phyloP scores from a whole-genome alignment of 2,797 vertebrate species.

The Coccyzus lansbergi region DNA sequence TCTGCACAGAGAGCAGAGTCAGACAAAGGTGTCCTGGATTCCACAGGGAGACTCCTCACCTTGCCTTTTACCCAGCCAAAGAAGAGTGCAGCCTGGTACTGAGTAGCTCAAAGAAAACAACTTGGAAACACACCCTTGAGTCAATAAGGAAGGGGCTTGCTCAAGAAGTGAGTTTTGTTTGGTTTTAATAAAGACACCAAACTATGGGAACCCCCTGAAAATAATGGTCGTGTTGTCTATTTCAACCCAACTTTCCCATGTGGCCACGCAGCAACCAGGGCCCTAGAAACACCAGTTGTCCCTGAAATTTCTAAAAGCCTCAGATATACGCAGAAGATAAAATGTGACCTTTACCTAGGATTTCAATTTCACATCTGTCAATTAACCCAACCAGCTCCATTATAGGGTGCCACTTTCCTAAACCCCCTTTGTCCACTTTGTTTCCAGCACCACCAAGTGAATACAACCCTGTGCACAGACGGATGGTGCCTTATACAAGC shows the following conservation, averaged over 20 bases:
- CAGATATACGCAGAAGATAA: not conserved
- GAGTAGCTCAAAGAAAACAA: fast-evolving
- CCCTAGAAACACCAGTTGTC: not conserved
- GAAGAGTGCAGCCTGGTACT: not conserved
- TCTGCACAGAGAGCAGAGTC: not conserved
- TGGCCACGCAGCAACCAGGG: not conserved
- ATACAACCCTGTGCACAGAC: not conserved
- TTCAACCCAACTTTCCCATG: not conserved
- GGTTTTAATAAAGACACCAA: not conserved
- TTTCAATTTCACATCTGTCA: not conserved
- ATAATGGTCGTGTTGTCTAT: fast-evolving
- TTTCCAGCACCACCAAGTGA: not conserved
- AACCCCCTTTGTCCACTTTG: not conserved
- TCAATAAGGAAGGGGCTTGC: not conserved
- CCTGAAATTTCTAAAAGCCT: not conserved
- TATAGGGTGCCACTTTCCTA: not conserved
- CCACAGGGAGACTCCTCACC: not conserved
- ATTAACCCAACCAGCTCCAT: not conserved
- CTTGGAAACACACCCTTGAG: not conserved
- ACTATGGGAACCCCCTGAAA: not conserved
- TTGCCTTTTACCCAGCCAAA: not conserved
- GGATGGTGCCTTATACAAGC: fast-evolving
- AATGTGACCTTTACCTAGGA: not conserved
- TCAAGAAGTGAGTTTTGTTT: not conserved
- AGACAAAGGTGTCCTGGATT: not conserved